Base-by-base conservation (phyloP, 2,888 invertebrate genomes). In the Geotrupes spiniger region DNA sequence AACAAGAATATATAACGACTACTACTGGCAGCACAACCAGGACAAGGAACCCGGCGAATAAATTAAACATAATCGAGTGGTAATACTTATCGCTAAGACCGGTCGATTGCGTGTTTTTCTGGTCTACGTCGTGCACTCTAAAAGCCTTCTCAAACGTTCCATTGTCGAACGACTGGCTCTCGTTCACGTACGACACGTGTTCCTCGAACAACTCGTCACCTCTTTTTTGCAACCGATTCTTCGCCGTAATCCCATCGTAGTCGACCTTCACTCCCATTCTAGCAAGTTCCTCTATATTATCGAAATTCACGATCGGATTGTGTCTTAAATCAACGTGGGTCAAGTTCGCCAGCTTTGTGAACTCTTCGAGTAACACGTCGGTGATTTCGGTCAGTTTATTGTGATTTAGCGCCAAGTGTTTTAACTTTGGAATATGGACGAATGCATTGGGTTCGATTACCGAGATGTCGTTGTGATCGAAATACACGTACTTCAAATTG, bases 21-120 rank as follows among this genome's bases (percentile, higher is more conserved):
- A 39, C 45, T 3, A 49, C 11, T 25, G 49, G 49, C 36, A 49
- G 37, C 3, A 40, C 49, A 1, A 49, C 45, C 6, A 49, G 42
- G 1, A 49, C 45, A 10, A 49, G 31, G 28, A 33, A 44, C 6
- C 45, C 49, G 2, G 45, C 42, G 14, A 44, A 16, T 6, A 49
- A 45, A 49, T 49, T 49, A 37, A 49, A 49, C 11, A 49, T 42
- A n/a, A 49, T 49, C 9, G 49, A 49, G 15, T 40, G 29, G 14
- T 41, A 25, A 21, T 40, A 45, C 12, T 45, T 49, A n/a, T 39
- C 40, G 15, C 33, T 37, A 5, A 48, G 11, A 8, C 12, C 31
- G 1, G 15, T 12, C n/a, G n/a, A n/a, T 16, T 43, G 25, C 4
- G 4, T 11, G 9, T 15, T 40, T 25, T 39, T 25, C 4, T 17